Evolutionary conservation across 2,888 invertebrate genomes (phyloP), one percentile per base, ranked within the genome.

Genomic region (Tanytarsus gracilentus): DNA sequence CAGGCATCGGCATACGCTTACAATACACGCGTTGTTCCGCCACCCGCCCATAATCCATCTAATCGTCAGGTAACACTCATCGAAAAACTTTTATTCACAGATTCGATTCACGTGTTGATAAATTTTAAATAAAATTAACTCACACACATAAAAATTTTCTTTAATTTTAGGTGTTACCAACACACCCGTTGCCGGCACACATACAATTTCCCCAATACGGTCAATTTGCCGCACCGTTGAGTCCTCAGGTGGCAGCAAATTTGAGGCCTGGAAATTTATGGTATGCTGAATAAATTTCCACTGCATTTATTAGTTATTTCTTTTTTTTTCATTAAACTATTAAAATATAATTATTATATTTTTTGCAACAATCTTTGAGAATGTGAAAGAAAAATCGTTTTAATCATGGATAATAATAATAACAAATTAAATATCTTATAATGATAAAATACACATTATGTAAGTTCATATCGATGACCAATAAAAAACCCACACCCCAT

Each of bases 141-240:
- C 9, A n/a, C 16, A 14, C n/a, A 49, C 11, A 14, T 3, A 18
- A 16, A 5, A 21, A 29, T 30, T 11, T 40, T 11, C 16, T 49
- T 49, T 29, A 16, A 39, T 62, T 62, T 64, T 81, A 85, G 73
- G 76, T 80, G 40, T 74, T 77, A 66, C 80, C 86, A 63, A 79
- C 82, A 53, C 88, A 88, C 73, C 87, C 88, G 49, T 74, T 88
- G 67, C 88, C 88, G 63, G 88, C 88, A 7, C 89, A 90, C 71
- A 82, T 88, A 73, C 88, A 86, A 71, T 86, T 85, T 69, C 83
- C 83, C 25, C 82, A 83, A 66, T 82, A 81, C 67, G 79, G 73
- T 67, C 75, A 75, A 68, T 74, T 74, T 68, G 74, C 72, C 64
- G 58, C 58, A 18, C 75, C 75, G 51, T 65, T 75, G 39, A 74